Evolutionary conservation across 2,888 invertebrate genomes (phyloP), one percentile per base, ranked within the genome.

Genomic region (Corbicula japonica): DNA sequence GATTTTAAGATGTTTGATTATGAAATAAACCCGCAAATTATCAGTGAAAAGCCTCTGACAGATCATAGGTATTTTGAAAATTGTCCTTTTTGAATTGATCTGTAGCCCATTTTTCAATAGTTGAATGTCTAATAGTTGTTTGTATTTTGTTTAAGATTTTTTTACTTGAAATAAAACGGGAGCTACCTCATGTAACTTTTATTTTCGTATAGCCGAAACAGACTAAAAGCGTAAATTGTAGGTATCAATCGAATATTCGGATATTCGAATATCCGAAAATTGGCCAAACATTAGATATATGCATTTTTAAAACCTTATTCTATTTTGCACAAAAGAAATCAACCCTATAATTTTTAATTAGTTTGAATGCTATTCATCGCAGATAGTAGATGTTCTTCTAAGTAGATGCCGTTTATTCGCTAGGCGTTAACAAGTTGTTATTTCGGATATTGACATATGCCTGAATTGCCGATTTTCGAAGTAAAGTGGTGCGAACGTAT

Each of bases 1-100:
- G 85, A 86, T 56, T 85, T 85, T 54, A 68, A 76, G 21, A 54
- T 86, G 46, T 86, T 86, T 52, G 79, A 66, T 3, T 86, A 85
- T 65, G 76, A 80, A 21, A 66, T 69, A n/a, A 28, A 50, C 35
- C 73, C 76, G 12, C 34, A 63, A 10, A 71, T 48, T 50, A 32
- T 66, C 1, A 44, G 56, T 12, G 21, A 23, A 15, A n/a, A 32
- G 1, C 23, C 1, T 3, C n/a, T n/a, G 18, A 0, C 52, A 26
- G 3, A 18, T 0, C 34, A 18, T 18, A n/a, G 38, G 5, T 66
- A 66, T 15, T 66, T 66, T 41, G 30, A 35, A 34, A 18, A 52
- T 5, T 66, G 66, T 66, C 28, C 23, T 12, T 21, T 48, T n/a
- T 32, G 26, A 62, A 26, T 18, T 12, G 1, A 60, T 15, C 23